phyloP scores from a whole-genome alignment of 2,113 vertebrate genomes.

The Setophaga kirtlandii region DNA sequence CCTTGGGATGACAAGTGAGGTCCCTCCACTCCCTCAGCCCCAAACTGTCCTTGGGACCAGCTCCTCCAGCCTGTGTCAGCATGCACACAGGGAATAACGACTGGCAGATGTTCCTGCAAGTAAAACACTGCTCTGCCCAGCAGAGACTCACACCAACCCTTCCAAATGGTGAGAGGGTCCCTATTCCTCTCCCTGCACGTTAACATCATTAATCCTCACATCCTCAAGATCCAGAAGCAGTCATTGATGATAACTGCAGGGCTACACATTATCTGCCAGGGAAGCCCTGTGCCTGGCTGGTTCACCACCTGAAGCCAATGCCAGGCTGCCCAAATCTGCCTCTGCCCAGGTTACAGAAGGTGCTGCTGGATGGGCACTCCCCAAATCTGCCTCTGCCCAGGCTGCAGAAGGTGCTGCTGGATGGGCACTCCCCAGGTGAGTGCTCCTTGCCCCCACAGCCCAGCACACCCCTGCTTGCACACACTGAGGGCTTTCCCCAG shows the following conservation, averaged over 20 bases:
- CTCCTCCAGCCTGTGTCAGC: background rate
- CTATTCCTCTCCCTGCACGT: too few relatives aligned
- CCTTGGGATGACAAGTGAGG: background rate
- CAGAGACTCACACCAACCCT: background rate
- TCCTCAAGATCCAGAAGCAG: background rate
- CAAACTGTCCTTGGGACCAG: background rate
- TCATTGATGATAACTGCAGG: background rate
- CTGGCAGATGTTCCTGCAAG: accelerated
- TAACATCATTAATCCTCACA: background rate
- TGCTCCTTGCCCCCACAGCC: background rate
- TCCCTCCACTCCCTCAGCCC: background rate
- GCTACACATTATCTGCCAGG: accelerated
- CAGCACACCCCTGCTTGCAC: background rate
- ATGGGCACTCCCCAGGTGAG: background rate
- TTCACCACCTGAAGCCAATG: background rate
- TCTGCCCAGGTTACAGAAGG: accelerated
- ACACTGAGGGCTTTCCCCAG: background rate
- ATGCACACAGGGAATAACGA: background rate
- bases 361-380: background rate
- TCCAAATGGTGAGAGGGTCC: background rate
- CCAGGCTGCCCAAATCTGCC: background rate
- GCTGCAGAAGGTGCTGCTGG: background rate
- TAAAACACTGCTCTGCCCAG: background rate
- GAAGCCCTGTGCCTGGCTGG: accelerated
- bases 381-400: background rate